Base-by-base conservation (phyloP, 2,113 vertebrate genomes). In the Neopipo cinnamomea region DNA sequence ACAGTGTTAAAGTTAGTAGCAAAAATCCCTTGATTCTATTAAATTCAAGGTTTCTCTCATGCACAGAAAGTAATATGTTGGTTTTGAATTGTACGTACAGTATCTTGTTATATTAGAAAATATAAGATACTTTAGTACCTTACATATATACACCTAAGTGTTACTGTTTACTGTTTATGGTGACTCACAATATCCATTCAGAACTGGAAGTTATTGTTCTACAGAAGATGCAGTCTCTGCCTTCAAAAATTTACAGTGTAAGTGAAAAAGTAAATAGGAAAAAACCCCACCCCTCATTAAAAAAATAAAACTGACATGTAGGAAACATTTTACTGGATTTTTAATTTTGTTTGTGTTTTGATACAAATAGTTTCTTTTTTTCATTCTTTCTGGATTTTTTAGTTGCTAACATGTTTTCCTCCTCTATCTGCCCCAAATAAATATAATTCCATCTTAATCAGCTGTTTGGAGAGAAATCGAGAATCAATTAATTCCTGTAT, bases 241-340 rank as follows among this genome's bases (percentile, higher is more conserved):
- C 21, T 56, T 85, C 27, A 79, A 71, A 27, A 82, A 87, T 80
- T 88, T 78, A 11, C 27, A 47, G 59, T 70, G 16, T 71, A 68
- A 71, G 30, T 82, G 12, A 41, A 55, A 12, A 89, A n/a, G 19
- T 68, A 79, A 83, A 80, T 31, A 79, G 27, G 25, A 8, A 44
- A 61, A 65, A 56, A 35, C 0, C 1, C 11, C 16, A 33, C 2
- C 6, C 7, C 12, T 73, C n/a, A 47, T 5, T 24, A 55, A 7
- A 56, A 80, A 94, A 56, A 9, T 17, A 56, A 47, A 66, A 56
- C 39, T 75, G 25, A 79, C 10, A 31, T 7, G 3, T 46, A 68
- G 14, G 39, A 58, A 85, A 66, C 2, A 7, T 24, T 85, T 74
- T 20, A 11, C 44, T 46, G 25, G 11, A 19, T n/a, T 89, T 91